A percentile compares a stretch with the other conserved stretches of the same genome.
Evolutionary conservation across 2,888 invertebrate species (phyloP).

Genomic region (Agonopterix subpropinquella): DNA sequence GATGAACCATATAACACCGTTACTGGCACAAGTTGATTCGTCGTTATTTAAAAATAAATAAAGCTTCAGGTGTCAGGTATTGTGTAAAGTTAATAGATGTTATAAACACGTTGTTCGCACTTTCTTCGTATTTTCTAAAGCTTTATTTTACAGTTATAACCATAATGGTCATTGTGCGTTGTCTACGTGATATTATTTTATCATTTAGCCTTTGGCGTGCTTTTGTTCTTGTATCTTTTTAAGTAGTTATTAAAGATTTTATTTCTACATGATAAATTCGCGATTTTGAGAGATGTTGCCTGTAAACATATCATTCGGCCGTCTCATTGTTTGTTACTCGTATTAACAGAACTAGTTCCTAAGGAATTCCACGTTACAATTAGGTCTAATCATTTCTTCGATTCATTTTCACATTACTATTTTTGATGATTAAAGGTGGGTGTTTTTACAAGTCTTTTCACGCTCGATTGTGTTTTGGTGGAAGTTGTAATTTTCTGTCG

Average conservation of each 20-base stretch:
- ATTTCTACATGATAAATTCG: conserved; percentile 68
- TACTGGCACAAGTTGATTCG: too few species aligned
- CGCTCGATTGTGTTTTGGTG: too few species aligned
- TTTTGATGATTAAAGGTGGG: too few species aligned
- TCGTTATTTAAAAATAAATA: too few species aligned
- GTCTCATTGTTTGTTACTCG: conserved; percentile 38
- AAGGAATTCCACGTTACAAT: conserved; percentile 12
- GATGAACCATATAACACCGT: too few species aligned
- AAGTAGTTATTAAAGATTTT: conserved; percentile 8
- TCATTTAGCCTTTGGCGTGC: conserved; percentile 14
- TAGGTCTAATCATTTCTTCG: background rate
- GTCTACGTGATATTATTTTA: background rate
- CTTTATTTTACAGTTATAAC: background rate
- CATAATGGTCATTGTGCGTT: background rate
- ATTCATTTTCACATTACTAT: too few species aligned
- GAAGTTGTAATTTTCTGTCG: too few species aligned
- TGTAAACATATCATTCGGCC: conserved; percentile 72
- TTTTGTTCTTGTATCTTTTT: conserved; percentile 1
- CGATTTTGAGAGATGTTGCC: conserved; percentile 68
- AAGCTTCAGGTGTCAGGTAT: too few species aligned
- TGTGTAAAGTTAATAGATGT: too few species aligned
- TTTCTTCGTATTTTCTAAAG: too few species aligned
- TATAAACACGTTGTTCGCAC: too few species aligned
- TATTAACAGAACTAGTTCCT: conserved; percentile 21
- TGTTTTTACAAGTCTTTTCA: too few species aligned